Evolutionary conservation across 2,113 vertebrate species (phyloP).

Genomic region (Bubo blakistoni): DNA sequence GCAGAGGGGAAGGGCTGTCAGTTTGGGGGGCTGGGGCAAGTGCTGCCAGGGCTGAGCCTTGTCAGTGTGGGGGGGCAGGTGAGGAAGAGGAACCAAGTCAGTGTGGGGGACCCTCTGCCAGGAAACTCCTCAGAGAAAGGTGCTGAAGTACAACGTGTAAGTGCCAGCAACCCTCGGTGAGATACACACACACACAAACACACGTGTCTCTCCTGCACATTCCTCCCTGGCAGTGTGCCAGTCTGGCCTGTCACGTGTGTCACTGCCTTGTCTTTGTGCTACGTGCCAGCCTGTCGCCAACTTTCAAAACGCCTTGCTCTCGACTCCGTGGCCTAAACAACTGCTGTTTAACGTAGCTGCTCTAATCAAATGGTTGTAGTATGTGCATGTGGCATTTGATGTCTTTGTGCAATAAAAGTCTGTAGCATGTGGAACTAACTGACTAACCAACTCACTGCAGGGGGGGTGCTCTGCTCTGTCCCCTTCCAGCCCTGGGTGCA

Average conservation of each 20-base stretch:
- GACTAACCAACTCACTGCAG: background rate
- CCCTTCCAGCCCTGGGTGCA: too few relatives aligned
- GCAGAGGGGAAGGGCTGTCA: fast-evolving
- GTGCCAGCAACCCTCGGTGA: background rate
- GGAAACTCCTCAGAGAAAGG: background rate
- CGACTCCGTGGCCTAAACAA: fast-evolving
- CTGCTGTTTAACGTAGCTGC: background rate
- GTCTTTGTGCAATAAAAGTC: slow-evolving; percentile 4
- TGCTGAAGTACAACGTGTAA: fast-evolving
- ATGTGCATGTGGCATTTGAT: background rate
- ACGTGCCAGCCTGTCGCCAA: background rate
- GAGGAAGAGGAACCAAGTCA: fast-evolving
- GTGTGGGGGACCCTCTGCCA: background rate
- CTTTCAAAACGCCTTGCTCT: background rate
- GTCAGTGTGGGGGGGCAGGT: background rate
- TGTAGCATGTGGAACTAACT: background rate
- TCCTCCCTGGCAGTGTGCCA: fast-evolving
- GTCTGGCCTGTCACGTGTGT: background rate
- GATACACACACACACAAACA: fast-evolving
- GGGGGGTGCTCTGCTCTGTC: fast-evolving
- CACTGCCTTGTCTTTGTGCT: background rate
- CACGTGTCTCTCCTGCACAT: fast-evolving
- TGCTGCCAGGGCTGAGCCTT: fast-evolving
- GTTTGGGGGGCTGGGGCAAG: fast-evolving
- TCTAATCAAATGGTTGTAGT: background rate